Percentiles rank a stretch among this genome's conserved stretches.
Conservation (phyloP, 2,113 vertebrate genomes). For the Thalassoma bifasciatum region DNA sequence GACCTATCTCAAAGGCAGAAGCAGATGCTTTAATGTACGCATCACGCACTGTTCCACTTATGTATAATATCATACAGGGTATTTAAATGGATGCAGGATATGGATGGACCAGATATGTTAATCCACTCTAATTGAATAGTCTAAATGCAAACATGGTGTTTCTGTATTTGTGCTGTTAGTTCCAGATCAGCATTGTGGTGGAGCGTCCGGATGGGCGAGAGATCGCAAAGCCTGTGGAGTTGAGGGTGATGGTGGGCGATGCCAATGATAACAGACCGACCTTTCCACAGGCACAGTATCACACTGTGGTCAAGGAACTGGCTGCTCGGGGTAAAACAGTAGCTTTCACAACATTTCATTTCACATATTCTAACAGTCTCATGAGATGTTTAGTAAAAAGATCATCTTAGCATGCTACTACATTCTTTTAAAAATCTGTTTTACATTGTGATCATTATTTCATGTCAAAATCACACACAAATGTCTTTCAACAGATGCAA, state of each 20-base stretch:
- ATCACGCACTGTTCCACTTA: too few species aligned
- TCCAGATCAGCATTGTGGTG: conserved; percentile 78
- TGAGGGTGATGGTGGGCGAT: conserved; percentile 81
- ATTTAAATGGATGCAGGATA: too few species aligned
- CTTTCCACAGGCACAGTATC: conserved; percentile 81
- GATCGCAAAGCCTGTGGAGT: conserved; percentile 77
- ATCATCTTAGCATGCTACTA: too few species aligned
- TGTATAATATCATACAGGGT: neutral
- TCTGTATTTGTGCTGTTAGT: conserved; percentile 60
- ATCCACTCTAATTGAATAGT: neutral
- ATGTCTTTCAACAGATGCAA: too few species aligned
- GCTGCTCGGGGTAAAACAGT: conserved; percentile 62
- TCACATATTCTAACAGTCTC: neutral
- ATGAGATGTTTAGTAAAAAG: too few species aligned
- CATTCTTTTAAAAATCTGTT: too few species aligned
- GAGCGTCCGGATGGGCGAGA: conserved; percentile 79
- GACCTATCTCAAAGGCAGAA: neutral
- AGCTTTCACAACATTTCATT: neutral
- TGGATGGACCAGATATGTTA: neutral
- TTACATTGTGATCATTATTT: too few species aligned
- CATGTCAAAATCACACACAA: too few species aligned
- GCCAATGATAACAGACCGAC: conserved; percentile 83
- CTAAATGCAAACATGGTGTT: neutral
- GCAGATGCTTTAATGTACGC: neutral
- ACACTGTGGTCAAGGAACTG: conserved; percentile 81